Percentiles rank a stretch among this genome's conserved stretches.
Evolutionary conservation across 1,140 invertebrate species (phyloP).

Genomic region (Cyrtorhinus lividipennis): DNA sequence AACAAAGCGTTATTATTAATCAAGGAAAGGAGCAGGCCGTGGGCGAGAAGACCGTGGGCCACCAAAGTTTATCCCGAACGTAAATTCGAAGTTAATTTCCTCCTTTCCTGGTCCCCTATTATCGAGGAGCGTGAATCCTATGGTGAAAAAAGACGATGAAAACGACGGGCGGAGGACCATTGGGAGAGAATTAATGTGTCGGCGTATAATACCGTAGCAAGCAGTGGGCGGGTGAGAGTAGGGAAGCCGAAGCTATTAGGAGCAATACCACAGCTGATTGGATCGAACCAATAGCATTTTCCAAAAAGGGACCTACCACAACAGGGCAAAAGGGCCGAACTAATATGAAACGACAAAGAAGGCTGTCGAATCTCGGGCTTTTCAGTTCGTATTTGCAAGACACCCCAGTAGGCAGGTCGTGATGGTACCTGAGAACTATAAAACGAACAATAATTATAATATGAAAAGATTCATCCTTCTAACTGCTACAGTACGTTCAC

Average conservation of each 20-base stretch:
- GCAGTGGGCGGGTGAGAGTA: neutral
- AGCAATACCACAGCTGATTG: slow-evolving; percentile 9
- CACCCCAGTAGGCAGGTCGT: too few species aligned
- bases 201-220: neutral
- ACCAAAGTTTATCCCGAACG: neutral
- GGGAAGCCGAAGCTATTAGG: slow-evolving; percentile 7
- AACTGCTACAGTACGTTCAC: too few species aligned
- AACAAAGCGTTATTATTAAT: too few species aligned
- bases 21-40: too few species aligned
- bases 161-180: neutral
- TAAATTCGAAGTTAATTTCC: slow-evolving; percentile 7
- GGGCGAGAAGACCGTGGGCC: neutral
- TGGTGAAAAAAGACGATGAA: neutral
- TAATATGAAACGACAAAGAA: too few species aligned
- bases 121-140: neutral
- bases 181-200: slow-evolving; percentile 6
- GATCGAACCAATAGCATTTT: slow-evolving; percentile 7
- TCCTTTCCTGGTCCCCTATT: neutral
- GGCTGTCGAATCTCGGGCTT: too few species aligned
- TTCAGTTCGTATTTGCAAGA: too few species aligned
- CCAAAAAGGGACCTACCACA: too few species aligned
- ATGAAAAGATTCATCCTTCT: too few species aligned
- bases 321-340: too few species aligned
- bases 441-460: too few species aligned
- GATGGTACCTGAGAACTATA: too few species aligned